phyloP scores from a whole-genome alignment of 2,888 invertebrate genomes.

The Apantesis nais region DNA sequence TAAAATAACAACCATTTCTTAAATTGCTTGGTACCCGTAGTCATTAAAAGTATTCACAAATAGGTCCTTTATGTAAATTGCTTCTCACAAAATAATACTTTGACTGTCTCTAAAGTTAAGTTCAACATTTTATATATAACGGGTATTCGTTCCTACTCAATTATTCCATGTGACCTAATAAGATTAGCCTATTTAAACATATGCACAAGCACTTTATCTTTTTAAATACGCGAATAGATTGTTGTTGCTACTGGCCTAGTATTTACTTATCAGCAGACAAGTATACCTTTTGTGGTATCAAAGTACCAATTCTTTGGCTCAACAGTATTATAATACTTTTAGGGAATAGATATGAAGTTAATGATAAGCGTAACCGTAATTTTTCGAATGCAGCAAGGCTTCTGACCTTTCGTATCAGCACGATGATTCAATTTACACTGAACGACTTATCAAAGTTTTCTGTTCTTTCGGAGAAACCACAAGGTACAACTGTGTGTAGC shows the following conservation, averaged over 20 bases:
- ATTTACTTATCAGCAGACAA: background rate
- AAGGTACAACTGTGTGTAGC: slow-evolving; percentile 11
- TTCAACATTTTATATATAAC: background rate
- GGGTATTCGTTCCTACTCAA: background rate
- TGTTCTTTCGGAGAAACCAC: slow-evolving; percentile 49
- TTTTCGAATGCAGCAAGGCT: slow-evolving; percentile 8
- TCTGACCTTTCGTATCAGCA: slow-evolving; percentile 39
- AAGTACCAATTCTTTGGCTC: background rate
- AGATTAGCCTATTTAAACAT: background rate
- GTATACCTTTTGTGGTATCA: background rate
- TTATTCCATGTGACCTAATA: background rate
- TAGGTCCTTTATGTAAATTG: too few species aligned
- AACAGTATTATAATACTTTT: background rate
- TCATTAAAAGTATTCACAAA: too few species aligned
- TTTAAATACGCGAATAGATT: background rate
- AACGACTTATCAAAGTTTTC: slow-evolving; percentile 43
- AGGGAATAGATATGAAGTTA: slow-evolving; percentile 1
- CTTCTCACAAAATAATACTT: background rate
- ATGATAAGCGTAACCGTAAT: slow-evolving; percentile 1
- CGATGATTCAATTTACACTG: slow-evolving; percentile 50
- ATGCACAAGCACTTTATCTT: background rate
- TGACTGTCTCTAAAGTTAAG: background rate
- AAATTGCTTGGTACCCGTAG: too few species aligned
- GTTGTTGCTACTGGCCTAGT: background rate
- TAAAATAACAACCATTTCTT: too few species aligned